phyloP scores from a whole-genome alignment of 1,140 invertebrate species.

The Magallana angulata region DNA sequence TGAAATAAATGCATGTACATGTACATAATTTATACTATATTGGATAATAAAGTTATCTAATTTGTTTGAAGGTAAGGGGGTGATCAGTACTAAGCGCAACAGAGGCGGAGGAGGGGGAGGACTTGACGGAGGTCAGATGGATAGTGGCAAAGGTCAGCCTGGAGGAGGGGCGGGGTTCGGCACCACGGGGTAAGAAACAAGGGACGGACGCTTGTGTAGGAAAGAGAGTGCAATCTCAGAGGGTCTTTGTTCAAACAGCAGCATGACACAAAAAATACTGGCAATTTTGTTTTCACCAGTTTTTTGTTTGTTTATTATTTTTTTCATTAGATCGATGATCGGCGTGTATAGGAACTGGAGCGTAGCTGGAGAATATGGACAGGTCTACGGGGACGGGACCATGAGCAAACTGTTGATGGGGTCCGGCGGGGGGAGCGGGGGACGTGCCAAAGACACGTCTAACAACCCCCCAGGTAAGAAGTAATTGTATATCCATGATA shows the following conservation, averaged over 20 bases:
- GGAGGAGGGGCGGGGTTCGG: slow-evolving; percentile 70
- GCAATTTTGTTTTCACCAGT: no score
- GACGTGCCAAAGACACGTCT: slow-evolving; percentile 60
- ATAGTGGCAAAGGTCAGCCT: slow-evolving; percentile 55
- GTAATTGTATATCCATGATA: not conserved
- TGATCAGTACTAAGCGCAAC: not conserved
- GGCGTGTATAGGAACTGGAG: no score
- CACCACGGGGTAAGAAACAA: slow-evolving; percentile 56
- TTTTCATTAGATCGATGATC: no score
- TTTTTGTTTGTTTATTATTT: no score
- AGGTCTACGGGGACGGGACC: slow-evolving; percentile 59
- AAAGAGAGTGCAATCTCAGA: no score
- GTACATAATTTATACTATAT: no score
- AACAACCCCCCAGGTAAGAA: not conserved
- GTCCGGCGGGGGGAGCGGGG: slow-evolving; percentile 71
- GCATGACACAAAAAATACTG: no score
- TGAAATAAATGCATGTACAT: no score
- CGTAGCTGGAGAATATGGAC: slow-evolving; percentile 38
- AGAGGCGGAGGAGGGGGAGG: slow-evolving; percentile 63
- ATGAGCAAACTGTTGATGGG: slow-evolving; percentile 63
- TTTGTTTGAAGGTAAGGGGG: not conserved
- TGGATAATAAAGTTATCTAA: no score
- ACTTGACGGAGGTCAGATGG: slow-evolving; percentile 44
- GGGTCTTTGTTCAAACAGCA: no score
- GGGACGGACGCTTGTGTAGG: no score